Conservation (phyloP, 2,797 vertebrate genomes). For the Aphelocoma californica region DNA sequence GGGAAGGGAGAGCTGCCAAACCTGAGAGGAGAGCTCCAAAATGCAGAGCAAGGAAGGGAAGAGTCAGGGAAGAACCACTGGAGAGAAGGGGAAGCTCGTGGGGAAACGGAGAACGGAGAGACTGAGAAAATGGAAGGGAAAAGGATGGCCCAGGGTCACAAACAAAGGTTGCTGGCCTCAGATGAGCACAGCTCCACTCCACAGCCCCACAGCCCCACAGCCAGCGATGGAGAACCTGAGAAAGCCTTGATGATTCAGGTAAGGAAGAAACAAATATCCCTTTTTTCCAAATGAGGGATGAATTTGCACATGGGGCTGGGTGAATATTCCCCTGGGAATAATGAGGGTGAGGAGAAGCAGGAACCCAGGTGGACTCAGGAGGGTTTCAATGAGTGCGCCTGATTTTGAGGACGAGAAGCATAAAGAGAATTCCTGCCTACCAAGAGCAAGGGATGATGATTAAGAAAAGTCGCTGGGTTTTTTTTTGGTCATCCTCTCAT, state of each 20-base stretch:
- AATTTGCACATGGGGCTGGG: accelerated
- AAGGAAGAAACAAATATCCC: not conserved
- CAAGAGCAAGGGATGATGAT: not conserved
- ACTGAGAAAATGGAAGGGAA: not conserved
- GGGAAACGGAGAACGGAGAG: not conserved
- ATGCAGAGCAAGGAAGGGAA: not conserved
- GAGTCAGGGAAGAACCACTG: not conserved
- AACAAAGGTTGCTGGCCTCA: not conserved
- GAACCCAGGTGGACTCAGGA: not conserved
- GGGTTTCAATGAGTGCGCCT: not conserved
- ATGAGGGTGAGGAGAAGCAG: not conserved
- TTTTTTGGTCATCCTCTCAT: not conserved
- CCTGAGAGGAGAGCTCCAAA: not conserved
- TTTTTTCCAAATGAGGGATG: not conserved
- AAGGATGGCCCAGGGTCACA: not conserved
- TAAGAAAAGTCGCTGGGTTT: not conserved
- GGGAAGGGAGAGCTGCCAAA: not conserved
- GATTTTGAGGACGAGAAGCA: not conserved
- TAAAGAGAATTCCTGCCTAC: not conserved
- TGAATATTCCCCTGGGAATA: not conserved
- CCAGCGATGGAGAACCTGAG: accelerated
- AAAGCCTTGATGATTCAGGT: not conserved
- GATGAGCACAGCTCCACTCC: not conserved
- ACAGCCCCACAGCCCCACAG: accelerated
- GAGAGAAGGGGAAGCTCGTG: not conserved